Evolutionary conservation across 2,797 vertebrate genomes (phyloP).

Genomic region (Xyrichtys novacula): DNA sequence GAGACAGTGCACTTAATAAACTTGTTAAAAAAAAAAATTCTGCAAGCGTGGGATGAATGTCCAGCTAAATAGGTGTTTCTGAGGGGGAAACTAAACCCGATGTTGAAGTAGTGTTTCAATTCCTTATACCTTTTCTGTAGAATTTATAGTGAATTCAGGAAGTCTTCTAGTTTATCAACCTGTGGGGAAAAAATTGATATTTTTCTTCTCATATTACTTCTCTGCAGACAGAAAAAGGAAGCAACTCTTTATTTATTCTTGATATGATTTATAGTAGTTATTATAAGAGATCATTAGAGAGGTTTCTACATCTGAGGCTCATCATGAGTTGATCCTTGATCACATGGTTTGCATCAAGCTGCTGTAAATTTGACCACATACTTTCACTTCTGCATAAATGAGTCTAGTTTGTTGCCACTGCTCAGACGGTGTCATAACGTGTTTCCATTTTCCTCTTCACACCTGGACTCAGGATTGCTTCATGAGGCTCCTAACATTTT

Average conservation of each 20-base stretch:
- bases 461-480: conserved; percentile 18
- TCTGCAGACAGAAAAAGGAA: too few species aligned
- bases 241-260: background rate
- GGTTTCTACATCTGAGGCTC: background rate
- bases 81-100: background rate
- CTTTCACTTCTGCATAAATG: conserved; percentile 71
- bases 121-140: background rate
- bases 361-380: background rate
- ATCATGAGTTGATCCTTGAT: background rate
- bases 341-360: conserved; percentile 36
- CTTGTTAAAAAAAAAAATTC: conserved; percentile 24
- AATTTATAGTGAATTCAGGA: background rate
- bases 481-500: background rate
- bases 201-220: too few species aligned
- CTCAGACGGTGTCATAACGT: background rate
- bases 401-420: background rate
- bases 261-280: background rate
- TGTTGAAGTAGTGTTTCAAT: background rate
- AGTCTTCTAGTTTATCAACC: background rate
- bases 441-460: background rate
- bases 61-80: background rate
- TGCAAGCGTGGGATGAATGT: conserved; percentile 12
- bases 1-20: conserved; percentile 65
- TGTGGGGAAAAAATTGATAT: too few species aligned
- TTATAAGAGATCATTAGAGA: background rate